A percentile compares a stretch with the other conserved stretches of the same genome.
These are phyloP conservation scores for Fulmarus glacialis DNA, from an alignment of 2,113 vertebrate species.

Conservation along the genomic window DNA sequence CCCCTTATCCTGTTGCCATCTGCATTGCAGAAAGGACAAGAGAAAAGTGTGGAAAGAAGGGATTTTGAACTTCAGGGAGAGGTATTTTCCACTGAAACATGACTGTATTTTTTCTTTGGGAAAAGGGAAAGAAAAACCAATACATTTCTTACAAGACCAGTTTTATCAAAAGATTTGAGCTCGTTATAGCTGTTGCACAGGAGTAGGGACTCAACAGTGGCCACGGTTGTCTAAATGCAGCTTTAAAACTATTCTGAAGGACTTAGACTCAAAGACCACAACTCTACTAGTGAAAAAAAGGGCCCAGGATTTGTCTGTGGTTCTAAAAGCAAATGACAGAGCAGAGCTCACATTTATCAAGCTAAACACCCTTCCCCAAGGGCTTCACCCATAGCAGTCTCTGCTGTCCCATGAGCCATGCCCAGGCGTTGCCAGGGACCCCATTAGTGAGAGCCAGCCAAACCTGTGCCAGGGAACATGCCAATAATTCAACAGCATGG, in stretches of 20 bases:
- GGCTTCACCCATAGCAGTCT: neutral
- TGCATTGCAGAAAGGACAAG: neutral
- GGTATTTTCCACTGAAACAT: neutral
- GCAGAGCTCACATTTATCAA: neutral
- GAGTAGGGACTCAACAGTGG: neutral
- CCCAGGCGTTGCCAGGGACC: accelerated
- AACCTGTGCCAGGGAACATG: neutral
- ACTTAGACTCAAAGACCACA: neutral
- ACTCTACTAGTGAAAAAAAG: neutral
- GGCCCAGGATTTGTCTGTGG: neutral
- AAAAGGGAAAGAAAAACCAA: neutral
- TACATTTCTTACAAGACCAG: neutral
- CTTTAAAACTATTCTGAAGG: neutral
- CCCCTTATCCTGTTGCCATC: neutral
- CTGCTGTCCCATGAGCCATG: neutral
- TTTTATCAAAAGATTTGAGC: neutral
- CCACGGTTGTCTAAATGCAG: neutral
- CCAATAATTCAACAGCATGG: neutral
- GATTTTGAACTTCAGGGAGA: neutral
- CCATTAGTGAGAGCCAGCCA: neutral
- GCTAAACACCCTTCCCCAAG: neutral
- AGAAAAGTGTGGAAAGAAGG: neutral
- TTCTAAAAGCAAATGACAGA: neutral
- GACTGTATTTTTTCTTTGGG: neutral
- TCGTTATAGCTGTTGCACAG: neutral